Conservation (phyloP, 2,797 vertebrate species). For the Lagothrix lagotricha region DNA sequence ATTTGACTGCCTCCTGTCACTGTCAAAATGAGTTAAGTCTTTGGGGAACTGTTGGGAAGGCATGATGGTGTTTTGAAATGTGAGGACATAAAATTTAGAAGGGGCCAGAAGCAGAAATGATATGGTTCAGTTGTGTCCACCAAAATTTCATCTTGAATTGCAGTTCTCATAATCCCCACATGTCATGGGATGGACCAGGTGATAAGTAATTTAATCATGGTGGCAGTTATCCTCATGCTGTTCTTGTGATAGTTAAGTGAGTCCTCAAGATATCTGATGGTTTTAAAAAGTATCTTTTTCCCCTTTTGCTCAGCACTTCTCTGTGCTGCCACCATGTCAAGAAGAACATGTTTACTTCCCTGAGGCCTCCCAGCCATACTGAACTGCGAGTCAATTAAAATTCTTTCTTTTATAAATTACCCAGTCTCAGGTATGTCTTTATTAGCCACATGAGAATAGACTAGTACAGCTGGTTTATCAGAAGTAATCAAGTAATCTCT, state of each 20-base stretch:
- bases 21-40: neutral
- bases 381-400: neutral
- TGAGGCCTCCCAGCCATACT: neutral
- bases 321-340: neutral
- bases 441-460: neutral
- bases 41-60: neutral
- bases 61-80: neutral
- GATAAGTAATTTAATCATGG: neutral
- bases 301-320: neutral
- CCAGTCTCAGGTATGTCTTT: neutral
- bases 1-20: neutral
- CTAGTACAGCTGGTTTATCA: neutral
- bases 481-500: neutral
- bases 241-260: neutral
- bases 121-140: neutral
- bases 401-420: neutral
- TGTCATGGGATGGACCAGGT: neutral
- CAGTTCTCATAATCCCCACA: neutral
- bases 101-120: neutral
- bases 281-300: neutral
- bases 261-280: neutral
- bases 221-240: neutral
- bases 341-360: neutral
- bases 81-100: neutral
- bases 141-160: neutral